phyloP scores from a whole-genome alignment of 1,140 invertebrate species.

The Steinernema khuongi region DNA sequence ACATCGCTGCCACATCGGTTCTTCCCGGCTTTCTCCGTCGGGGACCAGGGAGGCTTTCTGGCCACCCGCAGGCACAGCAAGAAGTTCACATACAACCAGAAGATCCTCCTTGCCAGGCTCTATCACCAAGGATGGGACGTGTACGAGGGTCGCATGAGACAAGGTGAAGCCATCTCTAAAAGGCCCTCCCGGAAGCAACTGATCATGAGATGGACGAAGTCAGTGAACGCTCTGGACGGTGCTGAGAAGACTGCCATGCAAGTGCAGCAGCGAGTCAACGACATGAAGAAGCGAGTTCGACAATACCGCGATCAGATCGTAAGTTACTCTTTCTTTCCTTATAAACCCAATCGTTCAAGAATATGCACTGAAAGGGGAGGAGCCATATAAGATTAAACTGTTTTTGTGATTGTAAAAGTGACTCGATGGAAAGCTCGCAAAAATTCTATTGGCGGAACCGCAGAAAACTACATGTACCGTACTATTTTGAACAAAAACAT shows the following conservation, averaged over 20 bases:
- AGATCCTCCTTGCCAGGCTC: background rate
- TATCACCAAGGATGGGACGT: background rate
- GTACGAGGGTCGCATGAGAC: background rate
- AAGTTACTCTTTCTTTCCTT: no score
- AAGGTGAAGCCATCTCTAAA: background rate
- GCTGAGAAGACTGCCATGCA: background rate
- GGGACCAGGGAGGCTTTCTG: no score
- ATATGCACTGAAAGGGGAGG: no score
- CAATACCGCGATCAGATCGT: background rate
- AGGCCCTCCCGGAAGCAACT: background rate
- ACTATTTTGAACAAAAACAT: no score
- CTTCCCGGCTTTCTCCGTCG: background rate
- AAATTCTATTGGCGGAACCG: no score
- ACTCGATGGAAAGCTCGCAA: no score
- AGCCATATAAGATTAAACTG: no score
- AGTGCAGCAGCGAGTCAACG: background rate
- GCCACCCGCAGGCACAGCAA: background rate
- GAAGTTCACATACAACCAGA: background rate
- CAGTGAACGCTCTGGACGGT: background rate
- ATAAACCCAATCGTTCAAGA: no score
- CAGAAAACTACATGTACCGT: no score
- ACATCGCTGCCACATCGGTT: no score
- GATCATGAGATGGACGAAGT: background rate
- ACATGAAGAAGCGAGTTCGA: background rate
- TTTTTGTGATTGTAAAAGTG: no score